These are phyloP conservation scores for Callaeas wilsoni DNA, from an alignment of 2,113 vertebrate genomes.

Conservation along the genomic window DNA sequence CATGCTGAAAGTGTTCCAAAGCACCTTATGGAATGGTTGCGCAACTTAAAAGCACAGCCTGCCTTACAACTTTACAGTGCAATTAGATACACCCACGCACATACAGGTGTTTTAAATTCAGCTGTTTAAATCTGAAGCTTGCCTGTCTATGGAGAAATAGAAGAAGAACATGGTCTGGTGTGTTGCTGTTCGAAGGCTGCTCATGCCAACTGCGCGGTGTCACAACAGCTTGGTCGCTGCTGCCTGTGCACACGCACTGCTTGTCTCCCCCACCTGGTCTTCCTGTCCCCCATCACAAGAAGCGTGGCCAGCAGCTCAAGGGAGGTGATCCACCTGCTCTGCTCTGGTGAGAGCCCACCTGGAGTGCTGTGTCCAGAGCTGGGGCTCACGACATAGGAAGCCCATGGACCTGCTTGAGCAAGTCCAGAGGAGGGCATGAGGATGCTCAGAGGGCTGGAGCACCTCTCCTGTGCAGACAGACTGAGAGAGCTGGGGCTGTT, in stretches of 20 bases:
- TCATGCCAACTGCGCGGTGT: background rate
- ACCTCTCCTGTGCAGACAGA: background rate
- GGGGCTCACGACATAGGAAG: rapidly evolving
- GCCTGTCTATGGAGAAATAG: background rate
- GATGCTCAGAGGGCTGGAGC: background rate
- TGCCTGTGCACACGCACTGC: rapidly evolving
- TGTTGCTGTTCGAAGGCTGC: background rate
- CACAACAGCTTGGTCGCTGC: background rate
- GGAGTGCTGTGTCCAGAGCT: background rate
- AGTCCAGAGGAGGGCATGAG: background rate
- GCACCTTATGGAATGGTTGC: background rate
- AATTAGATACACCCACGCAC: background rate
- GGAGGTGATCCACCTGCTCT: background rate
- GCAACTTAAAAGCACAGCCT: background rate
- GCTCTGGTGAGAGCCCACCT: background rate
- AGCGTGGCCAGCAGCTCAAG: background rate
- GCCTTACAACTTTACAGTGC: background rate
- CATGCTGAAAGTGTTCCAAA: background rate
- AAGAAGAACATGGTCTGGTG: background rate
- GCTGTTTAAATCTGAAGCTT: background rate
- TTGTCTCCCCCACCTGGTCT: background rate
- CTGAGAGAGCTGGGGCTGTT: background rate
- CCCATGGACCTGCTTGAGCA: background rate
- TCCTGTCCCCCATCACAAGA: background rate
- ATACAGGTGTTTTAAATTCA: background rate